Percentiles rank a stretch among this genome's conserved stretches.
Conservation (phyloP, 2,888 invertebrate species). For the Parochlus steinenii region DNA sequence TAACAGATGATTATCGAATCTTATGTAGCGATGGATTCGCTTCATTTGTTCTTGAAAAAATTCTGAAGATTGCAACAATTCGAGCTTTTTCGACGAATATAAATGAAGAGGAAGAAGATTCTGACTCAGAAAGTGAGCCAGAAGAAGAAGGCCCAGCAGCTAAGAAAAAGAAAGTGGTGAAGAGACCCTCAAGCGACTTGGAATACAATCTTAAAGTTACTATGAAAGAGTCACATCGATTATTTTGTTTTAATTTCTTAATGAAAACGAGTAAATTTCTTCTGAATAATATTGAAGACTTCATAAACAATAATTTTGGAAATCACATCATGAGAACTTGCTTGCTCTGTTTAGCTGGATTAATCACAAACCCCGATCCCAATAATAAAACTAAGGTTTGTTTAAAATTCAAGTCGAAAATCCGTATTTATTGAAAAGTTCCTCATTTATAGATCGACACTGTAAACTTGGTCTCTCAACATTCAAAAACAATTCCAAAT, state of each 20-base stretch:
- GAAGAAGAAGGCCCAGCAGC: constrained; percentile 19
- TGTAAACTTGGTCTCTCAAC: constrained; percentile 27
- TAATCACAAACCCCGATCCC: constrained; percentile 35
- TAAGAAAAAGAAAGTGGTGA: constrained; percentile 22
- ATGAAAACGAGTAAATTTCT: constrained; percentile 56
- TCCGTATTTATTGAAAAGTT: constrained; percentile 29
- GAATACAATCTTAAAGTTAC: constrained; percentile 23
- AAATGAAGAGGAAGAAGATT: constrained; percentile 11
- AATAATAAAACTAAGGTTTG: too few species aligned
- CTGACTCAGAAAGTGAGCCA: constrained; percentile 15
- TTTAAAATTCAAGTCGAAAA: constrained; percentile 33
- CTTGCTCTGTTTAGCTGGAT: constrained; percentile 50
- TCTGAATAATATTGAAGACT: constrained; percentile 73
- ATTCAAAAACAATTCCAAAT: constrained; percentile 35
- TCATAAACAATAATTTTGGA: constrained; percentile 58
- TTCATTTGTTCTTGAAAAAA: constrained; percentile 60
- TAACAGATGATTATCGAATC: constrained; percentile 48
- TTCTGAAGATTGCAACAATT: constrained; percentile 30
- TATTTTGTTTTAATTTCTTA: constrained; percentile 44
- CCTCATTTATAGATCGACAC: constrained; percentile 19
- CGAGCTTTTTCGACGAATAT: constrained; percentile 19
- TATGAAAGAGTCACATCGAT: constrained; percentile 33
- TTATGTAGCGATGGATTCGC: constrained; percentile 60
- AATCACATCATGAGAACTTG: constrained; percentile 60
- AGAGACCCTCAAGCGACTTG: constrained; percentile 19